These are phyloP conservation scores for Takifugu flavidus DNA, from an alignment of 2,113 vertebrate species.

Conservation along the genomic window DNA sequence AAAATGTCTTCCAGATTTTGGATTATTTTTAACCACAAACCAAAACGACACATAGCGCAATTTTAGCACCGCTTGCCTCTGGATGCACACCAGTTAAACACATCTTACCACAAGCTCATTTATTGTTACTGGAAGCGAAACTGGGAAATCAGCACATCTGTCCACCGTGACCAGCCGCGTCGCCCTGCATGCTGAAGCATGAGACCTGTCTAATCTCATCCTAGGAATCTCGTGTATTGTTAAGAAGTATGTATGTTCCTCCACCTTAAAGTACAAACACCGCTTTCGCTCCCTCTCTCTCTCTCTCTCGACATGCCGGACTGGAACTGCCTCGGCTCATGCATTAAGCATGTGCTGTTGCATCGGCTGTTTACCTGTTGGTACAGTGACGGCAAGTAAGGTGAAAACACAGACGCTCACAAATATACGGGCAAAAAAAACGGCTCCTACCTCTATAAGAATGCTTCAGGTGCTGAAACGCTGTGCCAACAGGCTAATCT, in stretches of 20 bases:
- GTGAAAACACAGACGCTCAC: slow-evolving; percentile 8
- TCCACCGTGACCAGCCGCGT: not conserved
- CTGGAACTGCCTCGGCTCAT: slow-evolving; percentile 13
- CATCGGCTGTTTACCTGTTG: slow-evolving; percentile 65
- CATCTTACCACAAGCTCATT: slow-evolving; percentile 1
- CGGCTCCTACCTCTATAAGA: slow-evolving; percentile 37
- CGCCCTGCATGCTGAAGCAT: not conserved
- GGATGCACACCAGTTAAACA: slow-evolving; percentile 1
- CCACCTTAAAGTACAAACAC: slow-evolving; percentile 3
- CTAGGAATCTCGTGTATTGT: not conserved
- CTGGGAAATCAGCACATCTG: slow-evolving; percentile 1
- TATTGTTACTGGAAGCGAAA: slow-evolving; percentile 5
- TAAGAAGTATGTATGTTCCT: not conserved
- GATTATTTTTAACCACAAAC: slow-evolving; percentile 20
- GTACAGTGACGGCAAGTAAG: slow-evolving; percentile 28
- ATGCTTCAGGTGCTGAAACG: slow-evolving; percentile 21
- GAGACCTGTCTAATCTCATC: not conserved
- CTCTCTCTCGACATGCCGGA: not conserved
- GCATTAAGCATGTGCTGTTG: slow-evolving; percentile 26
- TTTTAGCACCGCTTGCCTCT: slow-evolving; percentile 9
- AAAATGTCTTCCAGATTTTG: slow-evolving; percentile 9
- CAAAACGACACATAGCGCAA: slow-evolving; percentile 34
- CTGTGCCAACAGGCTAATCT: slow-evolving; percentile 19
- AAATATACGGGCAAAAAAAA: slow-evolving; percentile 28
- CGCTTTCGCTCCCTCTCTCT: slow-evolving; percentile 1